Base-by-base conservation (phyloP, 1,140 invertebrate species). In the Chrysomallon squamiferum region DNA sequence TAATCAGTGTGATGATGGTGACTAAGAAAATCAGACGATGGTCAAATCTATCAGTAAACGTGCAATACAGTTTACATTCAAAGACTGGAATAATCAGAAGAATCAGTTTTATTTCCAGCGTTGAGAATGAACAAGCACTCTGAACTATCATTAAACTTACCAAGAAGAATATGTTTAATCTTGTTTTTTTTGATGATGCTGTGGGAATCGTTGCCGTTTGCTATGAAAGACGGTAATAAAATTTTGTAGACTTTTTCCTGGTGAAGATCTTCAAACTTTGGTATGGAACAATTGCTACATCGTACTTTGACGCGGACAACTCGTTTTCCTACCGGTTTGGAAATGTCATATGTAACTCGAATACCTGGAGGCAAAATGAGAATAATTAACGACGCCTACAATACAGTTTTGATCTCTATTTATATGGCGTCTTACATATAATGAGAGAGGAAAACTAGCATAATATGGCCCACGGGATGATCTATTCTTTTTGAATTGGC, bases 131-230 rank as follows among this genome's bases (percentile, higher is more conserved):
- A n/a, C n/a, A n/a, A n/a, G n/a, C n/a, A n/a, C n/a, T n/a, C n/a
- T n/a, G n/a, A n/a, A n/a, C 45, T 6, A 4, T 22, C 29, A 20
- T 20, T 15, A 32, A 7, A 54, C 50, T 67, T 58, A 77, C 72
- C 69, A 29, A 72, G 32, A 41, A 66, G 57, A n/a, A 68, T 47
- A 0, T 59, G 41, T 15, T 62, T 54, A 25, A 70, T 59, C 13
- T 65, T 61, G n/a, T 72, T 65, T 15, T 66, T 60, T 27, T 30
- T 64, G 11, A 77, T 70, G 77, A 88, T 83, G 0, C 49, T 57
- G 65, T 86, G 89, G 2, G 89, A 89, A 72, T 93, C 91, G 18
- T 92, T 92, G 6, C 91, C 92, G 3, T 83, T 76, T 2, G 88
- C 84, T 18, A 93, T 80, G 75, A 90, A 93, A 57, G 87, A 87